Evolutionary conservation across 2,888 invertebrate species (phyloP).

Genomic region (Clepsis dumicolana): DNA sequence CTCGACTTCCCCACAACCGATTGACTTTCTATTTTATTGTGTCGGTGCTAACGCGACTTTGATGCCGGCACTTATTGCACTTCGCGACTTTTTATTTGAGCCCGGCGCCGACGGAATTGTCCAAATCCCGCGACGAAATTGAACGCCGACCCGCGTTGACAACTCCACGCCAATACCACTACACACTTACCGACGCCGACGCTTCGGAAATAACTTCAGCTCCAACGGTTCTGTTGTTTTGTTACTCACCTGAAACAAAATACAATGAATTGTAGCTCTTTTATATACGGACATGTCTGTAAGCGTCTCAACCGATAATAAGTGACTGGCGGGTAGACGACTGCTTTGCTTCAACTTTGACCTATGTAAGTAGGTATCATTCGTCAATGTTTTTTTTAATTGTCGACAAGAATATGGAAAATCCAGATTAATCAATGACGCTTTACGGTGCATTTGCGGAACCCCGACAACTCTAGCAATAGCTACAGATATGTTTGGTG

Average conservation of each 20-base stretch:
- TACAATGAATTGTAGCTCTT: constrained; percentile 27
- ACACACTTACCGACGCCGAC: constrained; percentile 25
- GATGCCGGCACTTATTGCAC: constrained; percentile 83
- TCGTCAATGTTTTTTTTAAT: background rate
- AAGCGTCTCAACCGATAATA: background rate
- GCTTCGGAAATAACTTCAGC: constrained; percentile 20
- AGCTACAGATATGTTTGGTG: background rate
- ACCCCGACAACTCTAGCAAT: background rate
- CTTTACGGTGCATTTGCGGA: background rate
- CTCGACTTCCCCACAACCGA: constrained; percentile 59
- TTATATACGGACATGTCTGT: background rate
- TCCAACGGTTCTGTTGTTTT: constrained; percentile 30
- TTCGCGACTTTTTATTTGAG: constrained; percentile 71
- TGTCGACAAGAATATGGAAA: background rate
- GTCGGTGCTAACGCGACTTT: constrained; percentile 80
- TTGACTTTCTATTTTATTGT: constrained; percentile 84
- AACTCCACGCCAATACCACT: constrained; percentile 50
- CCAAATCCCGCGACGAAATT: constrained; percentile 65
- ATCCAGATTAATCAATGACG: background rate
- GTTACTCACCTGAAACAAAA: constrained; percentile 68
- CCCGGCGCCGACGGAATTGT: constrained; percentile 60
- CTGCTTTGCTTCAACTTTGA: background rate
- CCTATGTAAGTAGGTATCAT: too few species aligned
- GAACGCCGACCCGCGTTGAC: constrained; percentile 58
- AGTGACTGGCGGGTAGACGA: background rate